Base-by-base conservation (phyloP, 2,797 vertebrate species). In the Babyrousa celebensis region DNA sequence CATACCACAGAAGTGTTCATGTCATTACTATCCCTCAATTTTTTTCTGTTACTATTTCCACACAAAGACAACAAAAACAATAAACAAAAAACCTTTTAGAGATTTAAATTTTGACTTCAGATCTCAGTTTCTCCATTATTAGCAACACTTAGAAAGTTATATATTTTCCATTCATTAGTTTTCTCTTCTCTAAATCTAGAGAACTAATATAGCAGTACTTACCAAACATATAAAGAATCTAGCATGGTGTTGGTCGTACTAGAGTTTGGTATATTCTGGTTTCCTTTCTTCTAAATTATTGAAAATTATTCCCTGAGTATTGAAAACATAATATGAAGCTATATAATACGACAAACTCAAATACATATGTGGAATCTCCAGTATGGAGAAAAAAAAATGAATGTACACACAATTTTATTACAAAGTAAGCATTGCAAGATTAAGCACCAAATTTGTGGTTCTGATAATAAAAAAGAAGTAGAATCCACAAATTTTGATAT, bases 21-120 rank as follows among this genome's bases (percentile, higher is more conserved):
- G 36, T 88, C 97, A 54, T 40, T 79, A 54, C 68, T 65, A 5
- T 68, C 48, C 83, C 71, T 82, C 29, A 79, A 21, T 79, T 94
- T 95, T 94, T 95, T 97, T 93, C 1, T 32, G 2, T 52, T 48
- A 27, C 3, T 83, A 70, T 40, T 74, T 70, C 0, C 4, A 32
- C 8, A 21, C 0, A 93, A 40, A 43, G 25, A 71, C 2, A 83
- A 91, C 12, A 67, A 86, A 74, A 86, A 48, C 12, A 36, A 32
- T 43, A 1, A 43, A 27, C 77, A 12, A 68, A 18, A n/a, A 17
- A 3, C 0, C 0, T 23, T 77, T 43, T 58, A 89, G 8, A 54
- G 0, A 89, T 58, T 85, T 10, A 71, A 56, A 36, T 27, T 0
- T 63, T 54, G 8, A 17, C 6, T 43, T 65, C 36, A 82, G 1